Percentiles rank a stretch among this genome's conserved stretches.
These are phyloP conservation scores for Bovichtus variegatus DNA, from an alignment of 2,797 vertebrate species.

Conservation along the genomic window DNA sequence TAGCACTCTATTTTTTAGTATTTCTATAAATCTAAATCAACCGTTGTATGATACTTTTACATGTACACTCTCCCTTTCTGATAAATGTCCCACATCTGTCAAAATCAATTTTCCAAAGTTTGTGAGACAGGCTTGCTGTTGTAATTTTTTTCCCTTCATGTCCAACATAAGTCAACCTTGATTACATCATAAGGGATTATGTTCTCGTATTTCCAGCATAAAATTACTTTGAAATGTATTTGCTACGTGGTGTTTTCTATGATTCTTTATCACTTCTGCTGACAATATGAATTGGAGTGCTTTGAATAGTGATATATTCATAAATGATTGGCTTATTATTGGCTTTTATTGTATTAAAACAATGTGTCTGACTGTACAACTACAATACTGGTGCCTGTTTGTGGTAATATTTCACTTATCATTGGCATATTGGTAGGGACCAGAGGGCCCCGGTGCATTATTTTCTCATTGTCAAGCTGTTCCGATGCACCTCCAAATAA, in stretches of 20 bases:
- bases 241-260: neutral
- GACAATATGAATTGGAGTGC: neutral
- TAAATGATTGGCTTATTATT: neutral
- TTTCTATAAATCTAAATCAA: neutral
- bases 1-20: neutral
- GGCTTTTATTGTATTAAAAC: neutral
- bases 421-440: neutral
- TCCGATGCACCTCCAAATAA: conserved; percentile 29
- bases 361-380: neutral
- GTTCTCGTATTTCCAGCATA: neutral
- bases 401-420: neutral
- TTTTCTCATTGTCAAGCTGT: conserved; percentile 15
- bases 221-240: neutral
- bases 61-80: neutral
- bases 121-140: neutral
- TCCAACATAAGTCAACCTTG: neutral
- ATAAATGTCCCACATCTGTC: neutral
- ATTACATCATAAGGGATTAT: neutral
- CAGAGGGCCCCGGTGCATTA: neutral
- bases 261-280: neutral
- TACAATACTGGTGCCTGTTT: neutral
- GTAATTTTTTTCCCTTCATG: neutral
- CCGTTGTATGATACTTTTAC: neutral
- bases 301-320: neutral
- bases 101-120: neutral